Evolutionary conservation across 1,140 invertebrate genomes (phyloP).

Genomic region (Cataglyphis hispanica): DNA sequence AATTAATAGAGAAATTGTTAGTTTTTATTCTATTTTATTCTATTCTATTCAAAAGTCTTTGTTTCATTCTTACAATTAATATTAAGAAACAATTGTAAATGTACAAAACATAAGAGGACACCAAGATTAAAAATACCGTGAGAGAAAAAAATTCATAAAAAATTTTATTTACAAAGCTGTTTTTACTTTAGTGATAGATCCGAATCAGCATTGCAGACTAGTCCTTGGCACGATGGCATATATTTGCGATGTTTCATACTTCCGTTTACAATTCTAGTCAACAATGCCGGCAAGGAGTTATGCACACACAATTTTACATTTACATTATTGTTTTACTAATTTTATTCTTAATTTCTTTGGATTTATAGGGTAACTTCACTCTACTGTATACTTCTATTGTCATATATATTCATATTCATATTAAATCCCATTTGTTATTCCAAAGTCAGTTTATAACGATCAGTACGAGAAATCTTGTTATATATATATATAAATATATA

Average conservation of each 20-base stretch:
- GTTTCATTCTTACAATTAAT: neutral
- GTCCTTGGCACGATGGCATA: neutral
- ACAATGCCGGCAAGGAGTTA: neutral
- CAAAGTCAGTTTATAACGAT: neutral
- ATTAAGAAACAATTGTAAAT: neutral
- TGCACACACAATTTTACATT: too few species aligned
- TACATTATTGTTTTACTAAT: neutral
- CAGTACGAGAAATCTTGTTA: neutral
- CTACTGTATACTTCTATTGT: too few species aligned
- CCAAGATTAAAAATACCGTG: neutral
- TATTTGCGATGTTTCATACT: neutral
- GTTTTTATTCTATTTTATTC: neutral
- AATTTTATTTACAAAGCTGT: neutral
- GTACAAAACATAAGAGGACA: neutral
- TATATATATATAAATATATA: neutral
- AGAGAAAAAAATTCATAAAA: neutral
- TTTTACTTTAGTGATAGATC: neutral
- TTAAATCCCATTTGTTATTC: neutral
- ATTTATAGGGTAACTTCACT: neutral
- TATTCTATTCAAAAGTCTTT: neutral
- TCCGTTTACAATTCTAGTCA: constrained; percentile 29
- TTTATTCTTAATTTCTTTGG: neutral
- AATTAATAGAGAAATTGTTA: neutral
- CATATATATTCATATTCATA: neutral
- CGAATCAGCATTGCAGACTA: neutral